phyloP scores from a whole-genome alignment of 92 coral and sea anemone species.

The Pocillopora meandrina region DNA sequence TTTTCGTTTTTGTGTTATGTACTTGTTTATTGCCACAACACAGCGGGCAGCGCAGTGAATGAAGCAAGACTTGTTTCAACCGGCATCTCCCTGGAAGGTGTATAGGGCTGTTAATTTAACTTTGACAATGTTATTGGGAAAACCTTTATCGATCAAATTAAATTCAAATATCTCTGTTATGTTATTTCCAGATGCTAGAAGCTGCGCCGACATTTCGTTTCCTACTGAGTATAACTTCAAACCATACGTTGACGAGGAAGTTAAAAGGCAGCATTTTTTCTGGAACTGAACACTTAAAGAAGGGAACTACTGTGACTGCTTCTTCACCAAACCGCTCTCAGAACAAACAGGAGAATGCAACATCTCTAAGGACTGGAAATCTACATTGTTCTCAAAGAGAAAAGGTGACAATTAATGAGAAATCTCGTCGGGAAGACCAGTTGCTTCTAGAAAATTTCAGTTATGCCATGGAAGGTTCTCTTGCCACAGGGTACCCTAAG shows the following conservation, averaged over 20 bases:
- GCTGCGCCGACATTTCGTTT: slow-evolving; percentile 39
- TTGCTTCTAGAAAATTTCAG: neutral
- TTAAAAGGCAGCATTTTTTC: slow-evolving; percentile 65
- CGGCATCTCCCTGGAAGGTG: too few relatives aligned
- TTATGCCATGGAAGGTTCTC: neutral
- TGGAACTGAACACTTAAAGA: slow-evolving; percentile 58
- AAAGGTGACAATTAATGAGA: too few relatives aligned
- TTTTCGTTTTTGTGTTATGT: too few relatives aligned
- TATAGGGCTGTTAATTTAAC: too few relatives aligned
- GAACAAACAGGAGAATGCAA: neutral
- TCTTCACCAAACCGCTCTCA: neutral
- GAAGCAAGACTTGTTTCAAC: too few relatives aligned
- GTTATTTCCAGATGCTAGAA: neutral
- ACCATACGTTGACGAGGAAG: slow-evolving; percentile 65
- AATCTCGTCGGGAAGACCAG: neutral
- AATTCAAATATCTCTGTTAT: neutral
- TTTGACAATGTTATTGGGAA: too few relatives aligned
- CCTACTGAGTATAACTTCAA: slow-evolving; percentile 48
- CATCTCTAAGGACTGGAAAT: neutral
- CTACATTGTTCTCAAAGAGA: neutral
- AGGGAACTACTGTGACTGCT: slow-evolving; percentile 45
- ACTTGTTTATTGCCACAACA: too few relatives aligned
- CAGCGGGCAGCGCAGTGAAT: too few relatives aligned
- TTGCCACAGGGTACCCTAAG: neutral
- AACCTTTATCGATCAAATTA: too few relatives aligned